Evolutionary conservation across 1,140 invertebrate species (phyloP).

Genomic region (Cyphomyrmex costatus): DNA sequence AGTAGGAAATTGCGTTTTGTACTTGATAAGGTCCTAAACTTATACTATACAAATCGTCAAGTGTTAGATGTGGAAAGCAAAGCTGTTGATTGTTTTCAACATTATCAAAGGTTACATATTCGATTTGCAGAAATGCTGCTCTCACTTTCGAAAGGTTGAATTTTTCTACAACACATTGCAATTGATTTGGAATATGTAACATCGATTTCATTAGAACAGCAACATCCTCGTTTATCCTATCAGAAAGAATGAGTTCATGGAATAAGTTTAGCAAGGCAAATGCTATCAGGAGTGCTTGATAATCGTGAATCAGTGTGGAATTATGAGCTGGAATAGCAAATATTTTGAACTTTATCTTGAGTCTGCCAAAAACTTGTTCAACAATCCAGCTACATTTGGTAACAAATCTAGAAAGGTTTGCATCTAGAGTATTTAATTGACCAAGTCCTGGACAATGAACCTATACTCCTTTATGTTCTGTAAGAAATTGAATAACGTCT

Average conservation of each 20-base stretch:
- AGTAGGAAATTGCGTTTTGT: too few relatives aligned
- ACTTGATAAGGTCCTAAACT: too few relatives aligned
- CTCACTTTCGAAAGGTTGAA: neutral
- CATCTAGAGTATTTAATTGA: neutral
- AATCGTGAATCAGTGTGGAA: neutral
- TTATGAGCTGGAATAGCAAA: neutral
- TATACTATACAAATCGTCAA: too few relatives aligned
- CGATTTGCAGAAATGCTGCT: too few relatives aligned
- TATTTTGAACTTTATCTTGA: constrained; percentile 6
- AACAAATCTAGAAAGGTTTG: neutral
- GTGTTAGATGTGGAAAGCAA: too few relatives aligned
- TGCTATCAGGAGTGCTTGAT: neutral
- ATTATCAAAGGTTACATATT: too few relatives aligned
- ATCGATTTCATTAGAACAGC: neutral
- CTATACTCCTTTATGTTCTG: neutral
- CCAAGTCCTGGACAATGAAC: neutral
- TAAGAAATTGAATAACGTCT: neutral
- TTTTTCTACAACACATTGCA: neutral
- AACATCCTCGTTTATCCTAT: neutral
- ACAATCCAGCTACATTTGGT: neutral
- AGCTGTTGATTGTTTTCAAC: too few relatives aligned
- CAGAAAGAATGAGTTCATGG: neutral
- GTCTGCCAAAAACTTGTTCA: constrained; percentile 4
- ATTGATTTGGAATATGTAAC: neutral
- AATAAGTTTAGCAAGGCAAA: constrained; percentile 3